Evolutionary conservation across 2,888 invertebrate genomes (phyloP).

Genomic region (Steinernema hermaphroditum): DNA sequence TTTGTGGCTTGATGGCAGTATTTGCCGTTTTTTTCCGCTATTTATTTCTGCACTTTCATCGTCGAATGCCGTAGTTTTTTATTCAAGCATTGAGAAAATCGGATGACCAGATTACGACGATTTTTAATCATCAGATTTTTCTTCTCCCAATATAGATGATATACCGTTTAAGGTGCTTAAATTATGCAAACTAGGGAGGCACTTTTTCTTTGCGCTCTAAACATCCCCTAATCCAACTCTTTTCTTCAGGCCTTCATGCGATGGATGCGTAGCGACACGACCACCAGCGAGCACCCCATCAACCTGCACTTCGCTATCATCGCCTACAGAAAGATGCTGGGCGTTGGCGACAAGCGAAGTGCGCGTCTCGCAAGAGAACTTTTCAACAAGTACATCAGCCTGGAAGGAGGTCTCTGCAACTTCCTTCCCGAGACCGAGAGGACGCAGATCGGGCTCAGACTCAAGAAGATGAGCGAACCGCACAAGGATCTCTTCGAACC

Average conservation of each 20-base stretch:
- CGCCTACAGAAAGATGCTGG: slow-evolving; percentile 53
- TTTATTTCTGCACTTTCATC: no score
- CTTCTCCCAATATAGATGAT: no score
- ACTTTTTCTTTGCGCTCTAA: no score
- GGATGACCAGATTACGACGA: no score
- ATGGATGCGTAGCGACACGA: slow-evolving; percentile 42
- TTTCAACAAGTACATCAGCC: slow-evolving; percentile 50
- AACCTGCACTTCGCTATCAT: slow-evolving; percentile 57
- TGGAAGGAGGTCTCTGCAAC: slow-evolving; percentile 47
- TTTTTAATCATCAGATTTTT: no score
- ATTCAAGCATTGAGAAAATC: no score
- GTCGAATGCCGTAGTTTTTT: no score
- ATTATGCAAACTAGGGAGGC: no score
- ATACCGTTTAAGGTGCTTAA: no score
- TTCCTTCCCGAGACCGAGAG: slow-evolving; percentile 45
- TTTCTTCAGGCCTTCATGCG: slow-evolving; percentile 43
- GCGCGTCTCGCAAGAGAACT: slow-evolving; percentile 53
- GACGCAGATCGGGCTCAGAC: slow-evolving; percentile 40
- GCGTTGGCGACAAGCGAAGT: slow-evolving; percentile 45
- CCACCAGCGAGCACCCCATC: slow-evolving; percentile 49
- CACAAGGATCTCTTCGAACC: slow-evolving; percentile 39
- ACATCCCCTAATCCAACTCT: no score
- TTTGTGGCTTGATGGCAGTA: no score
- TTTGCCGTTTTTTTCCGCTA: no score
- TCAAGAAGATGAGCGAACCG: slow-evolving; percentile 24